These are phyloP conservation scores for Carassius gibelio DNA, from an alignment of 2,113 vertebrate species.

Conservation along the genomic window DNA sequence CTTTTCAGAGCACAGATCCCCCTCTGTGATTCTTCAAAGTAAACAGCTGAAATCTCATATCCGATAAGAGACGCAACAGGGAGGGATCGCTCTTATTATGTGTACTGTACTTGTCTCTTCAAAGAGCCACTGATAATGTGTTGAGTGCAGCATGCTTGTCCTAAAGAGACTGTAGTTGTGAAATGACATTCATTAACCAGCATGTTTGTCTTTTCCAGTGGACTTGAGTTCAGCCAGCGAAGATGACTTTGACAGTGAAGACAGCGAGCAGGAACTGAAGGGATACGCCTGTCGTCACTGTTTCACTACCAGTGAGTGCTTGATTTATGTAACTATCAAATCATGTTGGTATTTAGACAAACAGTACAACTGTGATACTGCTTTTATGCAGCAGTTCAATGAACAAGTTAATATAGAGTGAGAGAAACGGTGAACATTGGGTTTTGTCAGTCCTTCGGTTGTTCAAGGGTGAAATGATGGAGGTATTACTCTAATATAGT, in stretches of 20 bases:
- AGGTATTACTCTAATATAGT: constrained; percentile 22
- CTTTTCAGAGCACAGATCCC: constrained; percentile 1
- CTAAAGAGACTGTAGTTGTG: neutral
- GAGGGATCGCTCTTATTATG: constrained; percentile 1
- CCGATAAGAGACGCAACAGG: neutral
- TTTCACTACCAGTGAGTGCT: constrained; percentile 91
- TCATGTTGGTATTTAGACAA: neutral
- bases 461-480: constrained; percentile 24
- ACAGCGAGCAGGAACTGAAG: constrained; percentile 98
- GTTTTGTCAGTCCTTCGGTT: constrained; percentile 34
- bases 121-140: constrained; percentile 15
- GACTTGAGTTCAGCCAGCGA: constrained; percentile 97
- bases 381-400: neutral
- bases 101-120: neutral
- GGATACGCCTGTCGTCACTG: constrained; percentile 98
- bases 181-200: constrained; percentile 5
- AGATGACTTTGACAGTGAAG: constrained; percentile 99
- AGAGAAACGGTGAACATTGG: neutral
- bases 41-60: constrained; percentile 38
- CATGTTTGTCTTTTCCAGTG: constrained; percentile 76
- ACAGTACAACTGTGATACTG: neutral
- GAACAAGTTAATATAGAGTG: neutral
- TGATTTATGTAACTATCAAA: neutral
- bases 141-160: neutral
- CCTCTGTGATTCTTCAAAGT: constrained; percentile 33